These are phyloP conservation scores for Lagocephalus sceleratus DNA, from an alignment of 2,797 vertebrate species.

Conservation along the genomic window DNA sequence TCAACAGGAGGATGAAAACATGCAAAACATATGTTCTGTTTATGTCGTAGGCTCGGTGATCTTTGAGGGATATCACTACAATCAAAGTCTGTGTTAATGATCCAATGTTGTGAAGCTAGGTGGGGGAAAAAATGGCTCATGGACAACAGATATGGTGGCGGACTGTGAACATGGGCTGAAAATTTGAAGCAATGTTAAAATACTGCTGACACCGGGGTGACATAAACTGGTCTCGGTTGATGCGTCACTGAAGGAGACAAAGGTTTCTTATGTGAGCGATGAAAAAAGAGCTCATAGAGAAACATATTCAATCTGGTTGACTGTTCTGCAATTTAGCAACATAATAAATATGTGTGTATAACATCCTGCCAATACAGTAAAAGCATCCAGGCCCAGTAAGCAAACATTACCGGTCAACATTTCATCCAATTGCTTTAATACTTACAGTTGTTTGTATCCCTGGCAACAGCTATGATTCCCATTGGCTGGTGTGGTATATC, in stretches of 20 bases:
- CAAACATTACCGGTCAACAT: slow-evolving; percentile 36
- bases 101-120: too few relatives aligned
- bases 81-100: too few relatives aligned
- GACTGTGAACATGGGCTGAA: too few relatives aligned
- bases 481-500: slow-evolving; percentile 98
- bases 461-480: slow-evolving; percentile 94
- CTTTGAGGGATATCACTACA: too few relatives aligned
- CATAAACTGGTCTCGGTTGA: too few relatives aligned
- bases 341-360: slow-evolving; percentile 21
- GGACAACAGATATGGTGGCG: too few relatives aligned
- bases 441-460: slow-evolving; percentile 97
- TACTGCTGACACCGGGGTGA: too few relatives aligned
- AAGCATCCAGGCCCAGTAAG: slow-evolving; percentile 6
- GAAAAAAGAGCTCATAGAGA: slow-evolving; percentile 3
- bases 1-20: too few relatives aligned
- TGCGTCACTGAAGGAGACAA: neutral
- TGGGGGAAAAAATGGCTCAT: too few relatives aligned
- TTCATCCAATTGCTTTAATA: slow-evolving; percentile 42
- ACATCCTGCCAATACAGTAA: slow-evolving; percentile 7
- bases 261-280: neutral
- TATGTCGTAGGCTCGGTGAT: too few relatives aligned
- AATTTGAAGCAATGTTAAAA: too few relatives aligned
- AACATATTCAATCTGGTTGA: slow-evolving; percentile 19
- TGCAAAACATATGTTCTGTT: too few relatives aligned
- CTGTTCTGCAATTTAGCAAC: slow-evolving; percentile 14